Percentiles rank a stretch among this genome's conserved stretches.
These are phyloP conservation scores for Drosophila burlai DNA, from an alignment of 1,140 invertebrate species.

Conservation along the genomic window DNA sequence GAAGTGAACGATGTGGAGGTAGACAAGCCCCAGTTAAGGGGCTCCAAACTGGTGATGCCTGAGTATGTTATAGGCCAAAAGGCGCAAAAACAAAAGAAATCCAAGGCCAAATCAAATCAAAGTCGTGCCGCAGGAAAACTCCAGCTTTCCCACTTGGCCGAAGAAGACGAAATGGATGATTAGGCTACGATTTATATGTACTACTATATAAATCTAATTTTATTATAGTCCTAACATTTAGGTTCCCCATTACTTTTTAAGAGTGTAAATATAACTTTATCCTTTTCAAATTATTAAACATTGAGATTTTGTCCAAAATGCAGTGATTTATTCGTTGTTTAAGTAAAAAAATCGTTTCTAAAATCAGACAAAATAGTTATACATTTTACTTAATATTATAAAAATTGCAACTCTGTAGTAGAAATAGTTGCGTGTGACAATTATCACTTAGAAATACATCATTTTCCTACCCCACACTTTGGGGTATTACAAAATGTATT, in stretches of 20 bases:
- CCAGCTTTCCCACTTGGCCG: constrained; percentile 88
- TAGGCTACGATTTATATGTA: constrained; percentile 1
- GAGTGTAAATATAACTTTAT: constrained; percentile 14
- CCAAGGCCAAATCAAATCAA: constrained; percentile 61
- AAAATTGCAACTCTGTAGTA: neutral
- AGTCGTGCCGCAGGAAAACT: constrained; percentile 83
- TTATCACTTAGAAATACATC: constrained; percentile 12
- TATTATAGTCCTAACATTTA: neutral
- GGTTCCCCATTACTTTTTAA: neutral
- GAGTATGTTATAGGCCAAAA: constrained; percentile 92
- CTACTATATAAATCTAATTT: constrained; percentile 5
- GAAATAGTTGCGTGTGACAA: neutral
- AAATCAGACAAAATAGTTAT: neutral
- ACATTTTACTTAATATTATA: neutral
- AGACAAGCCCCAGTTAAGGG: constrained; percentile 87
- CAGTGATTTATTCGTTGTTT: constrained; percentile 10
- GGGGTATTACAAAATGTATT: constrained; percentile 18
- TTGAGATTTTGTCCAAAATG: constrained; percentile 4
- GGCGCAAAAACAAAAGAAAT: constrained; percentile 84
- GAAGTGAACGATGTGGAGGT: constrained; percentile 70
- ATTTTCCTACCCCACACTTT: constrained; percentile 8
- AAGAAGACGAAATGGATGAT: constrained; percentile 85
- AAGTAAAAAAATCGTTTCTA: constrained; percentile 1
- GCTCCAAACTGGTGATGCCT: constrained; percentile 90
- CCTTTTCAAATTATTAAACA: neutral